Evolutionary conservation across 1,140 invertebrate species (phyloP).

Genomic region (Eueides isabella): DNA sequence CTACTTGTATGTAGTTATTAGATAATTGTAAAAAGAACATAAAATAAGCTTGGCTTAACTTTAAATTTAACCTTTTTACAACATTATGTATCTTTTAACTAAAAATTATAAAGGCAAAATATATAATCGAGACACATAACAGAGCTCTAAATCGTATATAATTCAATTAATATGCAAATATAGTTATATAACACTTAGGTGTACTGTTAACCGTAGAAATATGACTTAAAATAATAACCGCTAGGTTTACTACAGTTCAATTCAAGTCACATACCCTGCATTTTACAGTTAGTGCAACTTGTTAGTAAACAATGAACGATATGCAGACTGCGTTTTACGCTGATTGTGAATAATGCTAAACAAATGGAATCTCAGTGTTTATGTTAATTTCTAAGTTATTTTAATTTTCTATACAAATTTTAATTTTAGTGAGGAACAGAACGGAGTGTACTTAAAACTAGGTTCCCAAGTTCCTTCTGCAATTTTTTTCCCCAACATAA

Average conservation of each 20-base stretch:
- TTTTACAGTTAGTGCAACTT: conserved; percentile 12
- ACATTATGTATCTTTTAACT: no score
- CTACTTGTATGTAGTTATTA: no score
- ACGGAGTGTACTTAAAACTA: no score
- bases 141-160: not conserved
- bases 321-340: conserved; percentile 2
- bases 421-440: no score
- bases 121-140: not conserved
- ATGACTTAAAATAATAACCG: conserved; percentile 8
- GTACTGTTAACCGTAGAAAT: not conserved
- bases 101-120: not conserved
- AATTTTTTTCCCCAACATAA: no score
- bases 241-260: not conserved
- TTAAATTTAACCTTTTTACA: no score
- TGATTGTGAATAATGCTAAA: conserved; percentile 1
- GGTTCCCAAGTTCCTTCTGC: no score
- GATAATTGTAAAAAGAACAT: no score
- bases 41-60: no score
- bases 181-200: not conserved
- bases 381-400: not conserved
- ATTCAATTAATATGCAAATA: not conserved
- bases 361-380: not conserved
- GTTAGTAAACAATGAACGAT: conserved; percentile 5
- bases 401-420: not conserved
- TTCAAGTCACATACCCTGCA: conserved; percentile 1